These are phyloP conservation scores for Otolemur crassicaudatus DNA, from an alignment of 2,797 vertebrate species.

Conservation along the genomic window DNA sequence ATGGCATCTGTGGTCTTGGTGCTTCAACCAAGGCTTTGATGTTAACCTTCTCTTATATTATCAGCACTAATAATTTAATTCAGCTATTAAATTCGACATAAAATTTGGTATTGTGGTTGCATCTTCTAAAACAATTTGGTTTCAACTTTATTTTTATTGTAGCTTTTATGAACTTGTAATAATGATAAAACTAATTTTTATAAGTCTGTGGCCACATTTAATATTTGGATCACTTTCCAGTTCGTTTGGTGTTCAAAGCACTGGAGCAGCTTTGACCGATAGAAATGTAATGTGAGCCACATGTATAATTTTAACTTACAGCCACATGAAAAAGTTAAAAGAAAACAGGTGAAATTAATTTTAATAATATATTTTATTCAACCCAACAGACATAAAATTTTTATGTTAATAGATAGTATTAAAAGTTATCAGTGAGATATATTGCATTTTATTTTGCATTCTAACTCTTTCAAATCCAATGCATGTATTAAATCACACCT, in stretches of 20 bases:
- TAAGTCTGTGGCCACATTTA: not conserved
- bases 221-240: not conserved
- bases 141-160: not conserved
- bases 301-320: conserved; percentile 16
- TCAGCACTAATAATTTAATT: not conserved
- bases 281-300: not conserved
- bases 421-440: not conserved
- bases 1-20: not conserved
- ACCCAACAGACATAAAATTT: not conserved
- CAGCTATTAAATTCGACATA: not conserved
- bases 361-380: conserved; percentile 48
- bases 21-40: not conserved
- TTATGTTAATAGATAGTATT: not conserved
- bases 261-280: not conserved
- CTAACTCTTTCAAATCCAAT: not conserved
- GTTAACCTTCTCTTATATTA: not conserved
- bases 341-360: conserved; percentile 37
- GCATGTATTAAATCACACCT: not conserved
- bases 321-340: not conserved
- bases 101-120: not conserved
- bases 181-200: not conserved
- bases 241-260: not conserved
- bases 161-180: not conserved
- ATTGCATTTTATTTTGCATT: conserved; percentile 18
- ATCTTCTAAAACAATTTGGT: conserved; percentile 1